Conservation (phyloP, 2,797 vertebrate genomes). For the Orestias chungarensis region DNA sequence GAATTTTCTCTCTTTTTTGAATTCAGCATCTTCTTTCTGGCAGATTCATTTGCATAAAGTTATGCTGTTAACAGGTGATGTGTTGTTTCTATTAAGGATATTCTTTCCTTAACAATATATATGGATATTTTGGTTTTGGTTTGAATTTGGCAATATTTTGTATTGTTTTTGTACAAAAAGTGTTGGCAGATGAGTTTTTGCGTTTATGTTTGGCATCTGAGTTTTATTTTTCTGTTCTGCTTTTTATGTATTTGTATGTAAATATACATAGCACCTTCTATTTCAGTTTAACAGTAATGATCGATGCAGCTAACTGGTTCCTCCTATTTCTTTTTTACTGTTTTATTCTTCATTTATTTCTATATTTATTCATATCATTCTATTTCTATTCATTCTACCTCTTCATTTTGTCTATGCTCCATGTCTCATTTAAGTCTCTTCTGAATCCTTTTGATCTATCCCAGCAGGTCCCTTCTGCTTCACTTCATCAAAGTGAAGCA, state of each 20-base stretch:
- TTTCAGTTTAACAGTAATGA: neutral
- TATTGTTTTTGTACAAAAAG: neutral
- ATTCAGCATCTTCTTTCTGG: neutral
- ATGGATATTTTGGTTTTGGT: neutral
- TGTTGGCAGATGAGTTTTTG: neutral
- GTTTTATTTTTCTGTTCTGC: neutral
- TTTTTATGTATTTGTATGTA: neutral
- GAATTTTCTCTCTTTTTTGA: neutral
- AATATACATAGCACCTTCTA: neutral
- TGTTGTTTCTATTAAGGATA: slow-evolving; percentile 15
- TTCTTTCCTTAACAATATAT: neutral
- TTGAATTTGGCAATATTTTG: neutral
- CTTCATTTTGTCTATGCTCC: neutral
- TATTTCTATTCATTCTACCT: too few relatives aligned
- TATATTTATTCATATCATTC: too few relatives aligned
- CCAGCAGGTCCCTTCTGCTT: neutral
- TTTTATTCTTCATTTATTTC: neutral
- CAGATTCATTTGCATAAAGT: neutral
- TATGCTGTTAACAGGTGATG: slow-evolving; percentile 8
- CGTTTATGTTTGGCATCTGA: neutral
- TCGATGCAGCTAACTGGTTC: neutral
- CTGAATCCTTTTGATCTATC: neutral
- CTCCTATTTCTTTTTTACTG: neutral
- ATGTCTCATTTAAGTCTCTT: neutral
- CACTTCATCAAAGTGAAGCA: neutral